phyloP scores from a whole-genome alignment of 2,113 vertebrate species.

The Salvelinus sp. region DNA sequence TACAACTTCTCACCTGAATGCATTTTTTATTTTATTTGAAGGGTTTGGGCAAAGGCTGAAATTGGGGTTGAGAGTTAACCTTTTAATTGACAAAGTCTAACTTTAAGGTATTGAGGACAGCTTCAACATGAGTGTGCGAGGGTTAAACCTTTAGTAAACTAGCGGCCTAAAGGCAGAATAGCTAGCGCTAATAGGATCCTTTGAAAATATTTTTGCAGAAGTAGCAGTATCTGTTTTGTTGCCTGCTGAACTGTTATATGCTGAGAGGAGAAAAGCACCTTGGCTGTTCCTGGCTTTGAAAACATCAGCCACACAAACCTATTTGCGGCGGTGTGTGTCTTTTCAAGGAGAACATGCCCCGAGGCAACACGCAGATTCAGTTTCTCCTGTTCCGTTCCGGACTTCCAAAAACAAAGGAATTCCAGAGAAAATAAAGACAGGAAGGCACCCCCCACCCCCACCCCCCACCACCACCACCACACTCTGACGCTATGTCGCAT shows the following conservation, averaged over 20 bases:
- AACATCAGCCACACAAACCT: conserved; percentile 54
- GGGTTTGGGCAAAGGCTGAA: too few relatives aligned
- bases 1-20: too few relatives aligned
- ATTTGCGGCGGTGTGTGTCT: conserved; percentile 35
- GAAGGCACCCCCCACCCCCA: conserved; percentile 48
- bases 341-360: conserved; percentile 67
- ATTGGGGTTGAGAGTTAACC: too few relatives aligned
- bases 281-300: conserved; percentile 16
- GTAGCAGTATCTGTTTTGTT: conserved; percentile 3
- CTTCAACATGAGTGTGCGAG: too few relatives aligned
- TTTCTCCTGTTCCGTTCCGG: conserved; percentile 68
- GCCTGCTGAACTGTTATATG: conserved; percentile 31
- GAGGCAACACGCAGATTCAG: conserved; percentile 69
- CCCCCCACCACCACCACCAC: background rate
- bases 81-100: too few relatives aligned
- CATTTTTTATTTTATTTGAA: too few relatives aligned
- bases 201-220: too few relatives aligned
- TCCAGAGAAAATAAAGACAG: conserved; percentile 77
- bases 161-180: too few relatives aligned
- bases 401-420: conserved; percentile 78
- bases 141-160: too few relatives aligned
- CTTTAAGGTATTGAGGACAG: too few relatives aligned
- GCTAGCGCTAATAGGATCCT: too few relatives aligned
- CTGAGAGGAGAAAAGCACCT: conserved; percentile 64
- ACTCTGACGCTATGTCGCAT: too few relatives aligned